Base-by-base conservation (phyloP, 2,797 vertebrate species). In the Denticeps clupeoides region DNA sequence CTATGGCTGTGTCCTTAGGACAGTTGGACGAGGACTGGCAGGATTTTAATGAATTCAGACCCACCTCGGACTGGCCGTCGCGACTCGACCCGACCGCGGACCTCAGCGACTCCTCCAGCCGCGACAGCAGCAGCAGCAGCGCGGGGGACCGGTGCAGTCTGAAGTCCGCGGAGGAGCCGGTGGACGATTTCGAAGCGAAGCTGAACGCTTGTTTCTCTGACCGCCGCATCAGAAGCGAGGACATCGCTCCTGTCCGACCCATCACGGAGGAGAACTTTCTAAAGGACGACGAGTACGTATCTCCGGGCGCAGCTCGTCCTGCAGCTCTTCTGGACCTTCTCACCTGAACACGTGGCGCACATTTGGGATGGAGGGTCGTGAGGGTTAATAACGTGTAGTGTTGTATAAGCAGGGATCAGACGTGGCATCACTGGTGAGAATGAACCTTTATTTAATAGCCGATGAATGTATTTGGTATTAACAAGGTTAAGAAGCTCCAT, bases 21-120 rank as follows among this genome's bases (percentile, higher is more conserved):
- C 84, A 86, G 64, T 85, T 88, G 25, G 90, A 93, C 9, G 92
- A 91, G 60, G 93, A 97, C 68, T 97, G 93, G 93, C 90, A 98
- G 61, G 93, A 98, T 71, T 97, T 97, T 58, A 89, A 93, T 61
- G 93, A 93, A 57, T 96, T 98, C 66, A 86, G 87, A 70, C 73
- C 89, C 18, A 60, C 61, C 58, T 59, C 53, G 24, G 73, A 72
- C 4, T 60, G 72, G 2, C 60, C 68, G 33, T 74, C 69, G 32
- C 67, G 65, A 28, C 59, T 74, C 56, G 84, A 87, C 66, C 80
- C 79, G 45, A 54, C 70, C 47, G 77, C 77, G 49, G 82, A 76
- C 69, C 81, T 75, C 41, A 82, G 83, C 40, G 81, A 79, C 41
- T 67, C 79, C 44, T 70, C 77, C 13, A 80, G 82, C 65, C 63